A percentile compares a stretch with the other conserved stretches of the same genome.
Evolutionary conservation across 2,797 vertebrate species (phyloP).

Genomic region (Euphonia xanthogaster): DNA sequence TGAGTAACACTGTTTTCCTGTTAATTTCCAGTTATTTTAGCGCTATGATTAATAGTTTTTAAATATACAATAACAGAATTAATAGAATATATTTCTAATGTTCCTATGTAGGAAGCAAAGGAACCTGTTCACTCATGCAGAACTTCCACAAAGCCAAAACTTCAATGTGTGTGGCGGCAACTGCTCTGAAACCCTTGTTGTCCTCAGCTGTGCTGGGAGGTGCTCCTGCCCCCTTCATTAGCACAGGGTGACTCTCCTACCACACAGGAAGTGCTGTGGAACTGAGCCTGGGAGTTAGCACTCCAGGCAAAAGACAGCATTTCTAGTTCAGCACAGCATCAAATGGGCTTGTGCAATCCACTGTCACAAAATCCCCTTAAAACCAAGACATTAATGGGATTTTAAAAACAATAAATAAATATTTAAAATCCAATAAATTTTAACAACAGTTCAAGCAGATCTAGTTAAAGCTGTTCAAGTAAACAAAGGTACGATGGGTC

Average conservation of each 20-base stretch:
- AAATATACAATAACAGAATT: neutral
- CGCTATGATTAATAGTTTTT: neutral
- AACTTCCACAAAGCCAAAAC: neutral
- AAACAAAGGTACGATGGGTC: neutral
- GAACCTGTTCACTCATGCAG: neutral
- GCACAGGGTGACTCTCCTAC: neutral
- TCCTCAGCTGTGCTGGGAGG: neutral
- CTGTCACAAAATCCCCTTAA: neutral
- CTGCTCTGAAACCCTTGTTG: neutral
- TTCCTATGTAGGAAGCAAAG: neutral
- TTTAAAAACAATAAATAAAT: conserved; percentile 9
- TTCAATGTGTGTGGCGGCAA: neutral
- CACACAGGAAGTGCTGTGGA: fast-evolving
- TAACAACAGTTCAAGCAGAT: neutral
- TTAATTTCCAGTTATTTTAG: neutral
- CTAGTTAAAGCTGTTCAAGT: neutral
- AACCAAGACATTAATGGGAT: neutral
- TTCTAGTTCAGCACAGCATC: neutral
- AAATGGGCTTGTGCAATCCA: neutral
- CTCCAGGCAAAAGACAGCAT: neutral
- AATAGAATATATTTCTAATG: neutral
- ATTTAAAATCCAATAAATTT: neutral
- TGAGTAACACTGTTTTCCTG: neutral
- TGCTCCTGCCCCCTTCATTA: neutral
- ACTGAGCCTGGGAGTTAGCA: neutral